Evolutionary conservation across 2,113 vertebrate species (phyloP).

Genomic region (rat (Rattus norvegicus)): DNA sequence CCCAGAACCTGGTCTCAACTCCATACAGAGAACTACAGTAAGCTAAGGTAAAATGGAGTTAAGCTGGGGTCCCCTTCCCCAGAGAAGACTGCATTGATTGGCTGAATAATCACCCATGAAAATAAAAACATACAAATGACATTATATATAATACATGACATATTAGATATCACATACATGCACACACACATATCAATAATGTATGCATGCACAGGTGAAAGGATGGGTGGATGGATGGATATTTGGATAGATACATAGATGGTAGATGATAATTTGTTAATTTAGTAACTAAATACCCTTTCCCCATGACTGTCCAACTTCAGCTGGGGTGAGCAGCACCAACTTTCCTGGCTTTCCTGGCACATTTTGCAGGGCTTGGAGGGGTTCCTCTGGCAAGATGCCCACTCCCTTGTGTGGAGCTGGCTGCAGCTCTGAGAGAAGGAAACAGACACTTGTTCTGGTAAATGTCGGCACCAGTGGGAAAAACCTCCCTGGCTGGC

Average conservation of each 20-base stretch:
- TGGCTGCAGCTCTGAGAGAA: conserved; percentile 54
- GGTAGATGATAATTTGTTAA: background rate
- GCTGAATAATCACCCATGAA: background rate
- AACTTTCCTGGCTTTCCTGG: conserved; percentile 13
- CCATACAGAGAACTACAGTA: too few species aligned
- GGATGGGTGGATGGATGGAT: fast-evolving
- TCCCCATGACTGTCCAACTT: background rate
- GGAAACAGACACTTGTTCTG: conserved; percentile 64
- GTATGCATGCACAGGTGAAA: background rate
- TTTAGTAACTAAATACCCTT: background rate
- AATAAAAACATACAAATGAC: background rate
- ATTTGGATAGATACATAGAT: background rate
- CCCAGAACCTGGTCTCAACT: too few species aligned
- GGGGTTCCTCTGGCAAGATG: conserved; percentile 70
- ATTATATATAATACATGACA: too few species aligned
- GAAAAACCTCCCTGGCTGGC: conserved; percentile 75
- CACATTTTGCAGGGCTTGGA: conserved; percentile 9
- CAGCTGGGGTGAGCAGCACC: background rate
- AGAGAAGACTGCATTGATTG: background rate
- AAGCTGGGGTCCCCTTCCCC: too few species aligned
- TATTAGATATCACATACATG: too few species aligned
- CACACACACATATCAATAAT: too few species aligned
- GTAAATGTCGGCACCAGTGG: conserved; percentile 81
- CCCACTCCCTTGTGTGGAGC: conserved; percentile 47
- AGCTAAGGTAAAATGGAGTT: background rate